A percentile compares a stretch with the other conserved stretches of the same genome.
These are phyloP conservation scores for Barypeithes pellucidus DNA, from an alignment of 2,888 invertebrate species.

Conservation along the genomic window DNA sequence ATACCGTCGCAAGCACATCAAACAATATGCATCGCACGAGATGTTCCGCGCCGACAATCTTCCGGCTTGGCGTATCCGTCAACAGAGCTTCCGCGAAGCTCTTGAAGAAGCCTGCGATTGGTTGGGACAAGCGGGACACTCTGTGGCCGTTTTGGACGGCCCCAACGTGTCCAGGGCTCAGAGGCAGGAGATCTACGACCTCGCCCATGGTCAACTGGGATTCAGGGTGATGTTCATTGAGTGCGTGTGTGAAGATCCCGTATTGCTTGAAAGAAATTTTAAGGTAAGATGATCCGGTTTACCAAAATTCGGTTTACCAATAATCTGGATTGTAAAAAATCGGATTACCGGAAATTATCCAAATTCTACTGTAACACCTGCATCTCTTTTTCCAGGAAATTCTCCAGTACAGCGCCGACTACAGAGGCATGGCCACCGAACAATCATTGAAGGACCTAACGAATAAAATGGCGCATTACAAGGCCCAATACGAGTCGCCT, in stretches of 20 bases:
- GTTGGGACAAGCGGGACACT: constrained; percentile 80
- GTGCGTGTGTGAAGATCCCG: constrained; percentile 89
- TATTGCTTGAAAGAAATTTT: constrained; percentile 81
- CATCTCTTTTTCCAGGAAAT: constrained; percentile 74
- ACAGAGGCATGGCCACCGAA: constrained; percentile 84
- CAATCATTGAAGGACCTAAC: constrained; percentile 87
- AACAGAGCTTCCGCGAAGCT: constrained; percentile 87
- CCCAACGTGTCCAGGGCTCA: constrained; percentile 91
- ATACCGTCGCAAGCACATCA: constrained; percentile 88
- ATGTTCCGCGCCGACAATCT: constrained; percentile 91
- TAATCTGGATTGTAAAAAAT: too few relatives aligned
- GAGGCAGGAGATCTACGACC: constrained; percentile 83
- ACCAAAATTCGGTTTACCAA: too few relatives aligned
- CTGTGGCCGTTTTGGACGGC: constrained; percentile 85
- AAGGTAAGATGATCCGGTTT: constrained; percentile 72
- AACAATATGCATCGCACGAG: constrained; percentile 87
- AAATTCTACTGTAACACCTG: too few relatives aligned
- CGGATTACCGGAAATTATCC: too few relatives aligned
- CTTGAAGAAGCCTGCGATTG: constrained; percentile 90
- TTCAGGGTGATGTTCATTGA: constrained; percentile 94
- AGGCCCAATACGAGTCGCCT: constrained; percentile 86
- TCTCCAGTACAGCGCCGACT: constrained; percentile 90
- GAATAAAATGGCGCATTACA: constrained; percentile 88
- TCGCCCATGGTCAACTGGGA: constrained; percentile 81
- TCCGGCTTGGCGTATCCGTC: constrained; percentile 86